Conservation (phyloP, 2,888 invertebrate genomes). For the Spodoptera littoralis region DNA sequence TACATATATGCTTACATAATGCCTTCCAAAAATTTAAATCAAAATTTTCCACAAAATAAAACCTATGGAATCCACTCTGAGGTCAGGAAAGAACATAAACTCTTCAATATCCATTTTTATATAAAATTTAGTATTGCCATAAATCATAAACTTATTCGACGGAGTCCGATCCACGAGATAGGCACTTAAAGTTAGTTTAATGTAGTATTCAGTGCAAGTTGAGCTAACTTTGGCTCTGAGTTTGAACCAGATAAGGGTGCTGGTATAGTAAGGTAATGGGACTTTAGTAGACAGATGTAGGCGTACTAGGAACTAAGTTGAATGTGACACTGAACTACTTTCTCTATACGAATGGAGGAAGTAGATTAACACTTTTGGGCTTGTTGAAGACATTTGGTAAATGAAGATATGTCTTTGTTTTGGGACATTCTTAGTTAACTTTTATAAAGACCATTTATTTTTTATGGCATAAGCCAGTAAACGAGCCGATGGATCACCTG, state of each 20-base stretch:
- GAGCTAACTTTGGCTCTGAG: slow-evolving; percentile 57
- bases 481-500: no score
- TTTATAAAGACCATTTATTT: no score
- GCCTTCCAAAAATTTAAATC: not conserved
- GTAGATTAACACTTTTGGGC: no score
- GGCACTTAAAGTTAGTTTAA: slow-evolving; percentile 72
- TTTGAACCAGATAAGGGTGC: slow-evolving; percentile 47
- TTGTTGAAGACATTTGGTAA: no score
- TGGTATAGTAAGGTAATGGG: slow-evolving; percentile 25
- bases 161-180: slow-evolving; percentile 62
- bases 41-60: slow-evolving; percentile 10
- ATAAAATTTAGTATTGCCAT: slow-evolving; percentile 61
- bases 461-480: no score
- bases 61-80: slow-evolving; percentile 49
- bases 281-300: slow-evolving; percentile 9
- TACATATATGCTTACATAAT: no score
- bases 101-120: slow-evolving; percentile 56
- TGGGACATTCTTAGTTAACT: no score
- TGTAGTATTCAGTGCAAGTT: slow-evolving; percentile 66
- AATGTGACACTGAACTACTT: slow-evolving; percentile 14
- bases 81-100: slow-evolving; percentile 44
- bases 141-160: slow-evolving; percentile 73
- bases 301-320: not conserved
- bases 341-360: not conserved
- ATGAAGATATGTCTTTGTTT: no score